Percentiles rank a stretch among this genome's conserved stretches.
phyloP scores from a whole-genome alignment of 53 echinoderm and acorn worm genomes.

The Hippasteria phrygiana region DNA sequence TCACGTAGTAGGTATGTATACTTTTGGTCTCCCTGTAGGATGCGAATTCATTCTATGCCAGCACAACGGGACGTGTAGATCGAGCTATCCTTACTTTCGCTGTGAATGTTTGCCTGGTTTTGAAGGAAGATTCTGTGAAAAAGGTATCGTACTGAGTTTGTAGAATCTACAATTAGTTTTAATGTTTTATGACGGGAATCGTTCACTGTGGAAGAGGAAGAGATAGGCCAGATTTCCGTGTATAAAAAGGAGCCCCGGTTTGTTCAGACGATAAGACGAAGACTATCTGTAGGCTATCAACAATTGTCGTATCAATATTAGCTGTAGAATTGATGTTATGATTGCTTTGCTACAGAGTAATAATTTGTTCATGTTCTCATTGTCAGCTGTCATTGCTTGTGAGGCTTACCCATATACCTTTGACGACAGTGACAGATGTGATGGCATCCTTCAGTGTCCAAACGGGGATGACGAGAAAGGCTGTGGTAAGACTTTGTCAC shows the following conservation, averaged over 20 bases:
- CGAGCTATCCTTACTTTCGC: not conserved
- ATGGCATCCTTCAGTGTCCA: not conserved
- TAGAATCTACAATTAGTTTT: too few species aligned
- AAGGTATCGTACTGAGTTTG: too few species aligned
- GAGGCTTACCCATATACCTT: not conserved
- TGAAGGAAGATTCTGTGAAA: not conserved
- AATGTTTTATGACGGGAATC: too few species aligned
- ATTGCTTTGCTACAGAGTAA: not conserved
- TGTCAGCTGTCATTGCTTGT: not conserved
- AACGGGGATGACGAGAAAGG: slow-evolving; percentile 3
- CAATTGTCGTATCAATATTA: too few species aligned
- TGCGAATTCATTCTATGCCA: not conserved
- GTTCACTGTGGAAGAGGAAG: too few species aligned
- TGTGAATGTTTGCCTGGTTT: not conserved
- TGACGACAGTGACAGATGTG: not conserved
- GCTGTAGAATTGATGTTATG: too few species aligned
- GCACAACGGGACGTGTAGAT: not conserved
- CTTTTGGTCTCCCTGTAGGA: not conserved
- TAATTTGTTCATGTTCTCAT: not conserved
- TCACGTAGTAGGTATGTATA: too few species aligned
- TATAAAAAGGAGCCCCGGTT: too few species aligned
- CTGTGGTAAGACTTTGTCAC: slow-evolving; percentile 11
- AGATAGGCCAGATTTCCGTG: too few species aligned
- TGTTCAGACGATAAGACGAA: too few species aligned
- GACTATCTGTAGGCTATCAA: too few species aligned